phyloP scores from a whole-genome alignment of 2,113 vertebrate genomes.

The Ondatra zibethicus region DNA sequence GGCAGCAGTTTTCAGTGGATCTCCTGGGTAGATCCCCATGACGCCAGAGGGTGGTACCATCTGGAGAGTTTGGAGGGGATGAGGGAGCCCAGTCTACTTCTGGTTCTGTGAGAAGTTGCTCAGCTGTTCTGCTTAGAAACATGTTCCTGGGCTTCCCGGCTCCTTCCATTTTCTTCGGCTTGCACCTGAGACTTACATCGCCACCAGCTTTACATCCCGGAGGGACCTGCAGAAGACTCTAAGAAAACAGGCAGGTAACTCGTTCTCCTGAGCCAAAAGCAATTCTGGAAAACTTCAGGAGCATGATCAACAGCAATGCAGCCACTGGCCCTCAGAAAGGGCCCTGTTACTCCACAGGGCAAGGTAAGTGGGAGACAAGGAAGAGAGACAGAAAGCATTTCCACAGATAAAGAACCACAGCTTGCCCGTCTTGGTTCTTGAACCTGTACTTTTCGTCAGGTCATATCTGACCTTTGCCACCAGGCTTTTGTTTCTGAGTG shows the following conservation, averaged over 20 bases:
- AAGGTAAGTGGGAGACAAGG: neutral
- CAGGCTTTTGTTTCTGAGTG: neutral
- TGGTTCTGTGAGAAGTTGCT: neutral
- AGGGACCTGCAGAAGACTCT: neutral
- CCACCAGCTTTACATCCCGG: neutral
- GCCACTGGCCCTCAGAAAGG: neutral
- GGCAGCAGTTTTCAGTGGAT: neutral
- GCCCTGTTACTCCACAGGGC: no score
- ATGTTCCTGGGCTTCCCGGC: neutral
- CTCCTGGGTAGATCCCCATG: neutral
- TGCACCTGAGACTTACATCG: neutral
- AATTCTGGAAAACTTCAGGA: neutral
- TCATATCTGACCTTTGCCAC: neutral
- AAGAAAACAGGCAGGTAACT: neutral
- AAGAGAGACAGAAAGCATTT: neutral
- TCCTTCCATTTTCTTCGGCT: neutral
- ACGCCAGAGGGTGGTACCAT: neutral
- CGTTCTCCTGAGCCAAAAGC: neutral
- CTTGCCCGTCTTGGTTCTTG: neutral
- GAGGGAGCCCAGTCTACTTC: neutral
- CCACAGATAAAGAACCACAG: neutral
- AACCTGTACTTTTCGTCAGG: neutral
- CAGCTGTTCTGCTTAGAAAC: conserved; percentile 8
- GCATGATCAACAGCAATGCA: neutral
- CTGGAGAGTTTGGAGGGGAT: neutral